Percentiles rank a stretch among this genome's conserved stretches.
Conservation (phyloP, 2,113 vertebrate genomes). For the Bubo blakistoni region DNA sequence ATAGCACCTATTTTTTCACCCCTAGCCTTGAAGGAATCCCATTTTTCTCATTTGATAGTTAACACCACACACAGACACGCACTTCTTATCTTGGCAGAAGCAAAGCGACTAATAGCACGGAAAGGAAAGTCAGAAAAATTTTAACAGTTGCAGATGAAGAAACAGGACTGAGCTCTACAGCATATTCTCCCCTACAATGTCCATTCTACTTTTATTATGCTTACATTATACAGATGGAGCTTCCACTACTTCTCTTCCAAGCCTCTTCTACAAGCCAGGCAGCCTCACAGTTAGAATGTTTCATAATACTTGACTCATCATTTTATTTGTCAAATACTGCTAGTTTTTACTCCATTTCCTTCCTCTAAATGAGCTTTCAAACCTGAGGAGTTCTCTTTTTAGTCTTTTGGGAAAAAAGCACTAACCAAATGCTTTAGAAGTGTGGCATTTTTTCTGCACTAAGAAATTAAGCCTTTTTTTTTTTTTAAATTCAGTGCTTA, state of each 20-base stretch:
- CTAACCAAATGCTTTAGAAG: neutral
- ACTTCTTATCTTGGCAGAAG: neutral
- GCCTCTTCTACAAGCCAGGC: neutral
- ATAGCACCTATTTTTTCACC: neutral
- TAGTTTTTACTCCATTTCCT: neutral
- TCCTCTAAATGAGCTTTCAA: neutral
- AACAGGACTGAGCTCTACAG: neutral
- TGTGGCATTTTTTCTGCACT: neutral
- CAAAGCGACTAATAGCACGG: neutral
- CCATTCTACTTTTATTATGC: neutral
- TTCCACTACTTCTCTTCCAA: neutral
- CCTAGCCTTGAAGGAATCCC: neutral
- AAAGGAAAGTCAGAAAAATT: neutral
- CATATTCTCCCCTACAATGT: neutral
- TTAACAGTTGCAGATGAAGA: neutral
- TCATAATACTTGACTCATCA: neutral
- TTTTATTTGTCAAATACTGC: neutral
- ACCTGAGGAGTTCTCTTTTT: neutral
- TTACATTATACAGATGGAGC: neutral
- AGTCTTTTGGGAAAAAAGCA: neutral
- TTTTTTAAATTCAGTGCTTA: neutral
- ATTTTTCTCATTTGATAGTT: neutral
- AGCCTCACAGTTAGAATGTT: neutral
- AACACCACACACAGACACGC: fast-evolving
- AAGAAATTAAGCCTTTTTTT: neutral